Evolutionary conservation across 2,888 invertebrate species (phyloP), one percentile per base, ranked within the genome.

Genomic region (Protonemura montana): DNA sequence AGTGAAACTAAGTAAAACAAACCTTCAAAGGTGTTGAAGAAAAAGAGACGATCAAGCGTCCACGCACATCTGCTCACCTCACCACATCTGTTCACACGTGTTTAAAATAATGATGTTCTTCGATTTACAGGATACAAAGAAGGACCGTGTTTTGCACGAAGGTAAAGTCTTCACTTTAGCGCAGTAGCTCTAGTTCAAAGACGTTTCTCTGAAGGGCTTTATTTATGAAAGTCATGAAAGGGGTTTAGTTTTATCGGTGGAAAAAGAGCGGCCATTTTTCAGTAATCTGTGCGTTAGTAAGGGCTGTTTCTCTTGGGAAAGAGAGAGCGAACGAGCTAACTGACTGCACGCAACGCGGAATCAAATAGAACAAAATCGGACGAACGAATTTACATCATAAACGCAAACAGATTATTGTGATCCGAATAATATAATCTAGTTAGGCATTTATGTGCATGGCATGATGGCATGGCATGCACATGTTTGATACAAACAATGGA

Each of bases 201-300:
- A 59, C 59, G 59, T 59, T 21, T 59, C 13, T 59, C 59, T 21
- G 59, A 59, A 59, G 59, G 59, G 59, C 59, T 59, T 59, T 59
- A 59, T 59, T 59, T 59, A 59, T 59, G 59, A 59, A 59, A 59
- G 59, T 59, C 59, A 59, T 59, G 59, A 21, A 59, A 59, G 59
- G 59, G 59, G 59, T 59, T 59, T 59, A 59, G 59, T 59, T 59
- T 59, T 59, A 59, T 59, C 59, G 59, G 59, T 59, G 59, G 59
- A 59, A 59, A 59, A 21, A 59, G 59, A 59, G 59, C 59, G 59
- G 59, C 59, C 59, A 59, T 59, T 59, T 59, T 59, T 21, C 21
- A 59, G 59, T 59, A 59, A 59, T 59, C 59, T 59, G 59, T 59
- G 59, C 59, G 59, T 59, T 59, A 21, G 59, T 59, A 59, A 59